phyloP scores from a whole-genome alignment of 2,888 invertebrate genomes.

The Polietes domitor region DNA sequence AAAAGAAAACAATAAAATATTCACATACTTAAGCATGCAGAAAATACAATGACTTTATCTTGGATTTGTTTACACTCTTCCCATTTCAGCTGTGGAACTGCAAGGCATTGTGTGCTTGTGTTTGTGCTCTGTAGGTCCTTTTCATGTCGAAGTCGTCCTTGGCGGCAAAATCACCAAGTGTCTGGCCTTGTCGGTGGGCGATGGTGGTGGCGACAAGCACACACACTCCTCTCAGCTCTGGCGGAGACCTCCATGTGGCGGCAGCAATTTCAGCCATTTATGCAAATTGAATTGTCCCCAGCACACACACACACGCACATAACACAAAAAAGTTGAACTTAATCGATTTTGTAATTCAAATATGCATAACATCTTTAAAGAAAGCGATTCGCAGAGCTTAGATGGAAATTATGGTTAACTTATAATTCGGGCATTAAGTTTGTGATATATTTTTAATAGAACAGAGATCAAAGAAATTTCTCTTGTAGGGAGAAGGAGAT shows the following conservation, averaged over 20 bases:
- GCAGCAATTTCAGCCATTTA: conserved; percentile 45
- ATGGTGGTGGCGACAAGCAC: conserved; percentile 41
- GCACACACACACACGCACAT: neutral
- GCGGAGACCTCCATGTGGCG: neutral
- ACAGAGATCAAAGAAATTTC: neutral
- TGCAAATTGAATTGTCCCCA: conserved; percentile 61
- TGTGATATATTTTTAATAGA: neutral
- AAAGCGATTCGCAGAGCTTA: neutral
- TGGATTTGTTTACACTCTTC: conserved; percentile 52
- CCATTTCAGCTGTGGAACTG: conserved; percentile 26
- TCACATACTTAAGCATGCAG: conserved; percentile 50
- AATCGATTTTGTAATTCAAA: conserved; percentile 56
- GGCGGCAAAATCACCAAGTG: conserved; percentile 29
- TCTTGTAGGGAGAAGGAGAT: neutral
- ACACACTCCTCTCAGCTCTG: too few relatives aligned
- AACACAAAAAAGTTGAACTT: conserved; percentile 9
- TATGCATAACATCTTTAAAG: conserved; percentile 34
- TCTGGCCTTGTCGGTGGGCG: conserved; percentile 39
- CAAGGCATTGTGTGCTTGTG: neutral
- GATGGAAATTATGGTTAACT: conserved; percentile 3
- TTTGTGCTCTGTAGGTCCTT: neutral
- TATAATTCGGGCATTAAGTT: conserved; percentile 6
- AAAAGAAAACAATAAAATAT: conserved; percentile 40
- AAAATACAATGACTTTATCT: conserved; percentile 53
- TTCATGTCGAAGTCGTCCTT: conserved; percentile 14